A percentile compares a stretch with the other conserved stretches of the same genome.
Conservation (phyloP, 2,888 invertebrate genomes). For the Chloromyia formosa region DNA sequence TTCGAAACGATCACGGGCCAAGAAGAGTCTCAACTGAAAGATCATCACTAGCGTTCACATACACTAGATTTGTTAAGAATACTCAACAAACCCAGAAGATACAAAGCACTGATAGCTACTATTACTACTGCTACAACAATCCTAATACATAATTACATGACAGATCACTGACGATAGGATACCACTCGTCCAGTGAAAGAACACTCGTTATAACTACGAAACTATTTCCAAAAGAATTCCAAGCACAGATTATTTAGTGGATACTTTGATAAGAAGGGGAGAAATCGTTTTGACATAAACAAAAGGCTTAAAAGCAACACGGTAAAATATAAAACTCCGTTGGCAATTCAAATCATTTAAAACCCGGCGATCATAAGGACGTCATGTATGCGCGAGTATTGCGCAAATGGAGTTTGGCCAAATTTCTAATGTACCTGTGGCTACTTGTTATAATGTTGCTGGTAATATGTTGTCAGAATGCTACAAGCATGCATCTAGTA, state of each 20-base stretch:
- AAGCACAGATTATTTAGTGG: not conserved
- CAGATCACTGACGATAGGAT: not conserved
- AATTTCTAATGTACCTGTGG: conserved; percentile 64
- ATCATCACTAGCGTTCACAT: not conserved
- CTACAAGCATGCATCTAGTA: conserved; percentile 55
- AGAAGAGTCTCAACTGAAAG: conserved; percentile 33
- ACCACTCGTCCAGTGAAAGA: not conserved
- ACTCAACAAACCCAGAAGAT: conserved; percentile 1
- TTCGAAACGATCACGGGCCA: conserved; percentile 42
- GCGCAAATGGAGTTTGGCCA: conserved; percentile 66
- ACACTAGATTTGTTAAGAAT: conserved; percentile 3
- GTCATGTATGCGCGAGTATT: conserved; percentile 66
- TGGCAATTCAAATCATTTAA: not conserved
- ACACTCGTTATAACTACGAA: not conserved
- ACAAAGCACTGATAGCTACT: conserved; percentile 6
- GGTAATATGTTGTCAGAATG: conserved; percentile 59
- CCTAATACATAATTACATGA: conserved; percentile 17
- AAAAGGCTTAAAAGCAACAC: too few species aligned
- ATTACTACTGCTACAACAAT: not conserved
- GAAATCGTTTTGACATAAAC: too few species aligned
- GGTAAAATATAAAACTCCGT: too few species aligned
- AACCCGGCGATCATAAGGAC: conserved; percentile 55
- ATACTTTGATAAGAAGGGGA: not conserved
- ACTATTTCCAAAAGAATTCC: not conserved
- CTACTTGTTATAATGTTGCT: conserved; percentile 62